A percentile compares a stretch with the other conserved stretches of the same genome.
phyloP scores from a whole-genome alignment of 2,113 vertebrate genomes.

The Eurypyga helias region DNA sequence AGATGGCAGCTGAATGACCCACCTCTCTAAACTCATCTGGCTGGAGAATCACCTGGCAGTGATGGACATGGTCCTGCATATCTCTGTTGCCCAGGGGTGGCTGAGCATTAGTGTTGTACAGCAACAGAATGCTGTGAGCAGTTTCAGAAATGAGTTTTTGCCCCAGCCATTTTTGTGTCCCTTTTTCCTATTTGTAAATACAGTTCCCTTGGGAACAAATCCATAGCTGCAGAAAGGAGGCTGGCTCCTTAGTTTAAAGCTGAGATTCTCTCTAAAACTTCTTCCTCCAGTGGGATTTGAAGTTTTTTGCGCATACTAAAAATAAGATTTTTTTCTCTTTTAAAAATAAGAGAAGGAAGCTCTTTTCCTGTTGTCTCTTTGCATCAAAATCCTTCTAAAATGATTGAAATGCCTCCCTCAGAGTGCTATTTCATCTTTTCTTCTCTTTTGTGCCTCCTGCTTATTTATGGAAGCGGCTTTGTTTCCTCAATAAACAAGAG shows the following conservation, averaged over 20 bases:
- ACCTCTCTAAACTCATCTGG: background rate
- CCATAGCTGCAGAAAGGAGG: background rate
- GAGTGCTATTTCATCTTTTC: background rate
- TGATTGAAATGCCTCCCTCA: background rate
- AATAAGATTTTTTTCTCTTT: background rate
- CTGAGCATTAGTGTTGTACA: background rate
- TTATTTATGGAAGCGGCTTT: constrained; percentile 44
- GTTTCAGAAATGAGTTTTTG: background rate
- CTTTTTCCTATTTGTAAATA: accelerated
- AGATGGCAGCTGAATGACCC: background rate
- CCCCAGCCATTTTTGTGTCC: background rate
- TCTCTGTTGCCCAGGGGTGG: background rate
- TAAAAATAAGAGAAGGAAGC: background rate
- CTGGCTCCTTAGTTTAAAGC: background rate
- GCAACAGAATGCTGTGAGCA: background rate
- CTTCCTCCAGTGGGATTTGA: background rate
- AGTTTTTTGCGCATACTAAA: background rate
- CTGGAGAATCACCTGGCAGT: background rate
- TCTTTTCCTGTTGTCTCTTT: background rate
- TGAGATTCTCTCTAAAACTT: background rate
- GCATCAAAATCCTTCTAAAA: background rate
- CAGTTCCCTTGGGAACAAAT: background rate
- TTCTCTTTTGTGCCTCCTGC: constrained; percentile 13
- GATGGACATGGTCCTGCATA: accelerated
- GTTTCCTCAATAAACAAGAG: constrained; percentile 25